A percentile compares a stretch with the other conserved stretches of the same genome.
These are phyloP conservation scores for Zoanthus sociatus DNA, from an alignment of 92 coral and sea anemone species.

Conservation along the genomic window DNA sequence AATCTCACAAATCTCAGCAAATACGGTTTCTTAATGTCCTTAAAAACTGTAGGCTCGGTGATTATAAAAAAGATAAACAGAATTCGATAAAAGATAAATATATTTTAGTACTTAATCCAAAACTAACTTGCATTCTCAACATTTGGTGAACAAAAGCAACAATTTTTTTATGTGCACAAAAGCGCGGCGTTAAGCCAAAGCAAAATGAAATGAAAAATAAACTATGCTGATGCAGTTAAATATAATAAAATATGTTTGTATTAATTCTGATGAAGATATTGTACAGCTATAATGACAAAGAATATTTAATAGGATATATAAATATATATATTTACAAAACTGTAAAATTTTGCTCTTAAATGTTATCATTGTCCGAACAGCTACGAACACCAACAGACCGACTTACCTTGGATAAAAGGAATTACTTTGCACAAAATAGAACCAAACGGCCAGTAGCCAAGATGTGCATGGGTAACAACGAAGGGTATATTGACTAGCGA, in stretches of 20 bases:
- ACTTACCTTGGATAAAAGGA: conserved; percentile 79
- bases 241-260: background rate
- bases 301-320: background rate
- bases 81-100: background rate
- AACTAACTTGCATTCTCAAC: background rate
- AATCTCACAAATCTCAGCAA: background rate
- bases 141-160: background rate
- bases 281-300: background rate
- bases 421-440: conserved; percentile 73
- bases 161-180: background rate
- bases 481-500: conserved; percentile 76
- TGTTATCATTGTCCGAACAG: background rate
- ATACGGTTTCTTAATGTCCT: background rate
- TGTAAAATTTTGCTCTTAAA: background rate
- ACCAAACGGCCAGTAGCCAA: conserved; percentile 90
- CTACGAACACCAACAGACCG: background rate
- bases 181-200: background rate
- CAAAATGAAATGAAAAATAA: background rate
- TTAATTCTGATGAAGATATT: background rate
- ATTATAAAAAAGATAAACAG: background rate
- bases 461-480: conserved; percentile 74
- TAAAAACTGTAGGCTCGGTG: background rate
- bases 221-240: background rate
- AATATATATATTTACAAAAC: no score
- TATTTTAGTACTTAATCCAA: background rate